phyloP scores from a whole-genome alignment of 2,797 vertebrate genomes.

The Botia kubotai region DNA sequence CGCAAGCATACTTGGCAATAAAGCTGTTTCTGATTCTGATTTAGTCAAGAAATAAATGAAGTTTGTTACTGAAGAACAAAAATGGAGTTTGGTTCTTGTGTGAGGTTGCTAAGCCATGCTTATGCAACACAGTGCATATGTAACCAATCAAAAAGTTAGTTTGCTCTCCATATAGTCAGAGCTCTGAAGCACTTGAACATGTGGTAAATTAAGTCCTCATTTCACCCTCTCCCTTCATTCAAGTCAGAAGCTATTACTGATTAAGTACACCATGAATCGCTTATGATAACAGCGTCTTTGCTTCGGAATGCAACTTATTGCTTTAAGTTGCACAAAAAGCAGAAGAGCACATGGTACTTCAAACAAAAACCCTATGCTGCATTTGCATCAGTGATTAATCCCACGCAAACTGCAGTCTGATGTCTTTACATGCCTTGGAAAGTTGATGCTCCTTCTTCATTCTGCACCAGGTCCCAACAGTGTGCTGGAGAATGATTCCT shows the following conservation, averaged over 20 bases:
- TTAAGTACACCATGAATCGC: slow-evolving; percentile 15
- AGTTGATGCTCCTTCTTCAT: slow-evolving; percentile 68
- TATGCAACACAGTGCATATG: slow-evolving; percentile 48
- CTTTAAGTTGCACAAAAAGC: slow-evolving; percentile 33
- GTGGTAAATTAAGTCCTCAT: slow-evolving; percentile 47
- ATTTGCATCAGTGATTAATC: slow-evolving; percentile 51
- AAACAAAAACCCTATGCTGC: slow-evolving; percentile 27
- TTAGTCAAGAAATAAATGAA: slow-evolving; percentile 25
- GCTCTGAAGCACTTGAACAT: slow-evolving; percentile 24
- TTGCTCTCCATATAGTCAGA: slow-evolving; percentile 24
- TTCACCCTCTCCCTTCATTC: slow-evolving; percentile 19
- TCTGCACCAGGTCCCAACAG: slow-evolving; percentile 54
- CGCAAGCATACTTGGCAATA: no score
- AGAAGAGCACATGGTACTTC: slow-evolving; percentile 13
- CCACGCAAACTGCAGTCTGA: slow-evolving; percentile 36
- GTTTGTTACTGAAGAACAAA: slow-evolving; percentile 37
- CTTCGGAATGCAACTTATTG: slow-evolving; percentile 28
- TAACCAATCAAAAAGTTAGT: slow-evolving; percentile 50
- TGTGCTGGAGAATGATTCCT: slow-evolving; percentile 46
- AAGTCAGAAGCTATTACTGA: slow-evolving; percentile 43
- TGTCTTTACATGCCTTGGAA: slow-evolving; percentile 61
- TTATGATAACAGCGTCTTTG: slow-evolving; percentile 31
- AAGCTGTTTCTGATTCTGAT: background rate
- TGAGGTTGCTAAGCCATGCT: slow-evolving; percentile 19
- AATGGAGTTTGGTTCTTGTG: slow-evolving; percentile 22